Conservation (phyloP, 2,113 vertebrate genomes). For the Pachypanchax playfairii region DNA sequence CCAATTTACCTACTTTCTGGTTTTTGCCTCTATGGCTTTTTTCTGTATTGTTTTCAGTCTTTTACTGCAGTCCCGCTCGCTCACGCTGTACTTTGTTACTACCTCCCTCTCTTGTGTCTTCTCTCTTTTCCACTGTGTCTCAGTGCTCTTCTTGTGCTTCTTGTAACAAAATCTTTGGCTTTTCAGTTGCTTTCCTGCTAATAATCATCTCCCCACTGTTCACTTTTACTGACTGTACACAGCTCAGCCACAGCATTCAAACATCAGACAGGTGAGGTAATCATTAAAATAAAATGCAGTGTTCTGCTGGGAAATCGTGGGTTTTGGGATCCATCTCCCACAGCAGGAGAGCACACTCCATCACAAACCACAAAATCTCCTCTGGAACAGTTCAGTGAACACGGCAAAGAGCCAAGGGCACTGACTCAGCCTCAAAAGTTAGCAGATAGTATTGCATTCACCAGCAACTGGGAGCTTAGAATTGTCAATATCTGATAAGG, state of each 20-base stretch:
- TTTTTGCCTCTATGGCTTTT: no score
- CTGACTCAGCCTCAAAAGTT: not conserved
- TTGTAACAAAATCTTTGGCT: constrained; percentile 63
- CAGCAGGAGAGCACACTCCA: not conserved
- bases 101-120: constrained; percentile 33
- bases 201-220: constrained; percentile 8
- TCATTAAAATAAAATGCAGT: not conserved
- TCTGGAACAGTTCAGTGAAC: not conserved
- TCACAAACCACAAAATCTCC: constrained; percentile 2
- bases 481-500: not conserved
- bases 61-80: constrained; percentile 4
- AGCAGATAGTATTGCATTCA: not conserved
- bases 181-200: constrained; percentile 60
- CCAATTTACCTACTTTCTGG: not conserved
- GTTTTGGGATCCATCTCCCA: not conserved
- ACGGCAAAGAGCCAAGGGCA: not conserved
- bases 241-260: not conserved
- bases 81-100: constrained; percentile 23
- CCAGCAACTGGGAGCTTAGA: not conserved
- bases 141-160: constrained; percentile 63
- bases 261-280: not conserved
- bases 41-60: not conserved
- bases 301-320: constrained; percentile 5
- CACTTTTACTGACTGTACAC: not conserved
- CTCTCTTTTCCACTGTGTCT: constrained; percentile 22